Percentiles rank a stretch among this genome's conserved stretches.
phyloP scores from a whole-genome alignment of 2,113 vertebrate genomes.

The Dendrocopos noguchii region DNA sequence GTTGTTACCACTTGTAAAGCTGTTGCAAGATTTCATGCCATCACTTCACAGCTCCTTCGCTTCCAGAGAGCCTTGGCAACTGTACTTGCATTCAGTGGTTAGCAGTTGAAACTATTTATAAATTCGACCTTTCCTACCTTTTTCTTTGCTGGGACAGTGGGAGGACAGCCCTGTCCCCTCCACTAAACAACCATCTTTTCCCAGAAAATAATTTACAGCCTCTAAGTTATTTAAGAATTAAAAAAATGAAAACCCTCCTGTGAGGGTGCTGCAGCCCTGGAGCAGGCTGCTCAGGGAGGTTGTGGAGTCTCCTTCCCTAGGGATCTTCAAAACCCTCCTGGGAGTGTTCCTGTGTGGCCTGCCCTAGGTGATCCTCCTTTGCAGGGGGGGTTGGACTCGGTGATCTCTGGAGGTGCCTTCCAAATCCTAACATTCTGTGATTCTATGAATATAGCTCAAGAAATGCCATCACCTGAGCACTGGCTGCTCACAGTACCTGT shows the following conservation, averaged over 20 bases:
- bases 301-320: too few relatives aligned
- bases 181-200: background rate
- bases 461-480: background rate
- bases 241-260: too few relatives aligned
- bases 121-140: background rate
- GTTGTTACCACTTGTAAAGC: background rate
- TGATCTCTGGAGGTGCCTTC: too few relatives aligned
- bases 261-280: too few relatives aligned
- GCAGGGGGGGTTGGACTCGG: too few relatives aligned
- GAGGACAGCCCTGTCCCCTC: background rate
- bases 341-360: too few relatives aligned
- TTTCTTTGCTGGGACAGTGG: background rate
- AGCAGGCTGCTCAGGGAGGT: too few relatives aligned
- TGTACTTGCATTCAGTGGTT: background rate
- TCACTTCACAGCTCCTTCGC: background rate
- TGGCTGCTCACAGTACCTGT: background rate
- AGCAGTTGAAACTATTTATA: accelerated
- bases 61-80: background rate
- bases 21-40: background rate
- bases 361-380: too few relatives aligned
- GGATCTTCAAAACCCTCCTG: too few relatives aligned
- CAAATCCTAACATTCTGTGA: too few relatives aligned
- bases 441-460: background rate
- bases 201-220: background rate
- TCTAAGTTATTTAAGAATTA: background rate